Conservation (phyloP, 53 echinoderm and acorn worm species). For the Crossaster papposus region DNA sequence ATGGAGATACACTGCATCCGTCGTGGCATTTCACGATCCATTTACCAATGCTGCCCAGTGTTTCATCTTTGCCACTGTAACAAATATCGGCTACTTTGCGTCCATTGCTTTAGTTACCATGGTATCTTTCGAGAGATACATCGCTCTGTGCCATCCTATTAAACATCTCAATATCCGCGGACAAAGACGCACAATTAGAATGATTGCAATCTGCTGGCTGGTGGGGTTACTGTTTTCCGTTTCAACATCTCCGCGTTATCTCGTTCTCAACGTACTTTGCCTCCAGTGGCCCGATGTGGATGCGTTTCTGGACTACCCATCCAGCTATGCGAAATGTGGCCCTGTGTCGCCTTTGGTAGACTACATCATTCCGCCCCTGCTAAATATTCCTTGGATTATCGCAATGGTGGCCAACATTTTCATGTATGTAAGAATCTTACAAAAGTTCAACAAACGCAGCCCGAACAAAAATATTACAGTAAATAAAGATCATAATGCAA, state of each 20-base stretch:
- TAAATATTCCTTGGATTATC: constrained; percentile 16
- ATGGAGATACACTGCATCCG: constrained; percentile 6
- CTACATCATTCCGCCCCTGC: background rate
- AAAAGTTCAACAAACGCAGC: constrained; percentile 12
- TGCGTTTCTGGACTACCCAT: background rate
- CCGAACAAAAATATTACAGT: background rate
- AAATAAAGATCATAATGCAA: background rate
- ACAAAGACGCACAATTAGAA: constrained; percentile 36
- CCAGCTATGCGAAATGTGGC: background rate
- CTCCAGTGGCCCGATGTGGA: background rate
- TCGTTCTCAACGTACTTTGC: background rate
- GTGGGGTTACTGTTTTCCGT: constrained; percentile 43
- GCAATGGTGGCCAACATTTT: constrained; percentile 29
- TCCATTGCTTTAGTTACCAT: constrained; percentile 58
- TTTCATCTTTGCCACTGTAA: background rate
- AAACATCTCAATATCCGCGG: constrained; percentile 58
- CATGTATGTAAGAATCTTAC: constrained; percentile 31
- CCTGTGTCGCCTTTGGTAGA: background rate
- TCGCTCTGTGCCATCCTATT: constrained; percentile 67
- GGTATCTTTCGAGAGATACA: constrained; percentile 64
- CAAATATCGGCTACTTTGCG: constrained; percentile 27
- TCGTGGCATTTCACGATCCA: background rate
- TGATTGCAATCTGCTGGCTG: constrained; percentile 53
- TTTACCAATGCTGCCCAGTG: background rate
- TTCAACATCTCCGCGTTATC: background rate